Base-by-base conservation (phyloP, 2,113 vertebrate genomes). In the Philantomba maxwellii region DNA sequence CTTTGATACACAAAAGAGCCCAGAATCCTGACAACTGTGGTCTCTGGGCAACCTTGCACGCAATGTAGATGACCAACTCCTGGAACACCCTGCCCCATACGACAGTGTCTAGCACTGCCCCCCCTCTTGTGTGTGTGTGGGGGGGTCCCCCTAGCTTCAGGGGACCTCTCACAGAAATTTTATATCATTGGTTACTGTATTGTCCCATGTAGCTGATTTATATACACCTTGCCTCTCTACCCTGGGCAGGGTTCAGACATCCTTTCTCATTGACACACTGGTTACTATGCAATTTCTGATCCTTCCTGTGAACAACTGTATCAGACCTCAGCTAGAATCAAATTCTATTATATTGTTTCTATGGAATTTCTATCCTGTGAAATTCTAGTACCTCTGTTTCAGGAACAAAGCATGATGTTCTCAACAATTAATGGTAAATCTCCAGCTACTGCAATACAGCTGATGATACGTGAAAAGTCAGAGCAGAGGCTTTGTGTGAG, bases 301-400 rank as follows among this genome's bases (percentile, higher is more conserved):
- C 15, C 1, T 86, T 93, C 87, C 87, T 93, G 15, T 51, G 81
- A 85, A 90, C 14, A 87, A 58, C 1, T 2, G 1, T 47, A 62
- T 81, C n/a, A n/a, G n/a, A 43, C 3, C 19, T 84, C 53, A 57
- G 55, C 45, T 62, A 28, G 57, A 80, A 60, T 55, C 60, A 28
- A 86, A 53, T 53, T 43, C 43, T 33, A 51, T 73, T 49, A 26
- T 15, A 86, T 15, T 53, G 55, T 94, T 93, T 87, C 87, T 81
- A 30, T 57, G 70, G 92, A 17, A 90, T 83, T 81, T 81, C 45
- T 92, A 60, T 51, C 39, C 7, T 25, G 25, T 53, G 81, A 92
- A 87, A 43, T 64, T 78, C 26, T 33, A 7, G 57, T 39, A 43
- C 53, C 33, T 91, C 90, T 83, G 19, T 92, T 73, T 95, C 26